Evolutionary conservation across 2,113 vertebrate species (phyloP).

Genomic region (Dasyprocta punctata): DNA sequence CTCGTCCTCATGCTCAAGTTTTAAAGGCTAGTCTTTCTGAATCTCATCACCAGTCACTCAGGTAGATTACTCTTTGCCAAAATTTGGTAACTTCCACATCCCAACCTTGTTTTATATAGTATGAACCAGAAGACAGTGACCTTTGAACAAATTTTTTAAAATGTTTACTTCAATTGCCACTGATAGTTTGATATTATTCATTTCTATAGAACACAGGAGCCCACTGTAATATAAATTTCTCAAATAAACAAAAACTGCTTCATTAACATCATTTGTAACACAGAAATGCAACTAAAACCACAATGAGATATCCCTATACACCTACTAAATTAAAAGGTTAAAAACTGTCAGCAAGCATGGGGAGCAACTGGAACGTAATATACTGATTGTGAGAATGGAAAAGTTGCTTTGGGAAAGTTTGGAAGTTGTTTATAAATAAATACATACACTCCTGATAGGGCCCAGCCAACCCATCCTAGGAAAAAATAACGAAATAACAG

Average conservation of each 20-base stretch:
- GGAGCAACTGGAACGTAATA: not conserved
- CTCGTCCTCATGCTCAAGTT: not conserved
- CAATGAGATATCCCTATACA: not conserved
- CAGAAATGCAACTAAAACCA: slow-evolving; percentile 34
- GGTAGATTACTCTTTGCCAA: not conserved
- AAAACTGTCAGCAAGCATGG: not conserved
- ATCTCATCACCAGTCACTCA: not conserved
- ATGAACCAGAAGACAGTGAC: not conserved
- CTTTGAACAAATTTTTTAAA: not conserved
- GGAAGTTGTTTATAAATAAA: not conserved
- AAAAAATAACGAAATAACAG: too few species aligned
- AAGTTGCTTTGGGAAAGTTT: not conserved
- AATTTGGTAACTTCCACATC: not conserved
- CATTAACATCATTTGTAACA: not conserved
- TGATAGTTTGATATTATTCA: slow-evolving; percentile 20
- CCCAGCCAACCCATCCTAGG: not conserved
- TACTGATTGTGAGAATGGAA: not conserved
- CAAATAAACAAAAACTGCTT: slow-evolving; percentile 19
- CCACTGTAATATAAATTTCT: not conserved
- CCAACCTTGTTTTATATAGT: not conserved
- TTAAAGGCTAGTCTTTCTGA: not conserved
- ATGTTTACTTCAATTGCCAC: not conserved
- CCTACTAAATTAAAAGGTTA: not conserved
- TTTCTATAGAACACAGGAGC: not conserved
- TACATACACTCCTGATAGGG: not conserved